Conservation (phyloP, 2,888 invertebrate genomes). For the Synergus japonicus region DNA sequence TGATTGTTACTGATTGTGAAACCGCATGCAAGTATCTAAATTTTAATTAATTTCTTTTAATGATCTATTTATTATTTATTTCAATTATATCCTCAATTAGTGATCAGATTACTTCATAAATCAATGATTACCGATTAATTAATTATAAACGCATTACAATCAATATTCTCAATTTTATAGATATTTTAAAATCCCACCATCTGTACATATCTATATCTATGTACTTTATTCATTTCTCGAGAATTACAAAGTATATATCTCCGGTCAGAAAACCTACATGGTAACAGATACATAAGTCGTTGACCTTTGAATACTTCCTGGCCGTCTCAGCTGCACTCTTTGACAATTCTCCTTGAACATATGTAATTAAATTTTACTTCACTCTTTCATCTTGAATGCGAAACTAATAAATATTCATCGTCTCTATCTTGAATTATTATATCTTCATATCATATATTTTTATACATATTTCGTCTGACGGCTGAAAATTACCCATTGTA, state of each 20-base stretch:
- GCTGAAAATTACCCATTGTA: too few relatives aligned
- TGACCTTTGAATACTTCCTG: slow-evolving; percentile 36
- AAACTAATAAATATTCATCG: background rate
- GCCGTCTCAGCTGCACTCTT: slow-evolving; percentile 12
- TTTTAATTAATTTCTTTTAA: too few relatives aligned
- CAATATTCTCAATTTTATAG: background rate
- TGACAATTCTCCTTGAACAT: slow-evolving; percentile 14
- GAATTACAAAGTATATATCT: slow-evolving; percentile 9
- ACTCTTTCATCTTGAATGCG: background rate
- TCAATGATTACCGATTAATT: too few relatives aligned
- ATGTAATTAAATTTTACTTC: slow-evolving; percentile 3
- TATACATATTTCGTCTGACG: too few relatives aligned
- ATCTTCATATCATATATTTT: background rate
- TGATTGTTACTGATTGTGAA: too few relatives aligned
- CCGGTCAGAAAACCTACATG: slow-evolving; percentile 18
- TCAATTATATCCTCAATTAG: too few relatives aligned
- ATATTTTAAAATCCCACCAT: background rate
- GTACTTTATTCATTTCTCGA: background rate
- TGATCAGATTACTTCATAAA: too few relatives aligned
- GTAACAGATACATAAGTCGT: slow-evolving; percentile 28
- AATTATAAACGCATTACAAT: too few relatives aligned
- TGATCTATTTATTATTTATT: too few relatives aligned
- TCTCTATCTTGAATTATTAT: background rate
- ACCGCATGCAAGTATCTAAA: too few relatives aligned
- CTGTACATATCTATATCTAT: background rate